Evolutionary conservation across 2,113 vertebrate species (phyloP).

Genomic region (Anguilla rostrata): DNA sequence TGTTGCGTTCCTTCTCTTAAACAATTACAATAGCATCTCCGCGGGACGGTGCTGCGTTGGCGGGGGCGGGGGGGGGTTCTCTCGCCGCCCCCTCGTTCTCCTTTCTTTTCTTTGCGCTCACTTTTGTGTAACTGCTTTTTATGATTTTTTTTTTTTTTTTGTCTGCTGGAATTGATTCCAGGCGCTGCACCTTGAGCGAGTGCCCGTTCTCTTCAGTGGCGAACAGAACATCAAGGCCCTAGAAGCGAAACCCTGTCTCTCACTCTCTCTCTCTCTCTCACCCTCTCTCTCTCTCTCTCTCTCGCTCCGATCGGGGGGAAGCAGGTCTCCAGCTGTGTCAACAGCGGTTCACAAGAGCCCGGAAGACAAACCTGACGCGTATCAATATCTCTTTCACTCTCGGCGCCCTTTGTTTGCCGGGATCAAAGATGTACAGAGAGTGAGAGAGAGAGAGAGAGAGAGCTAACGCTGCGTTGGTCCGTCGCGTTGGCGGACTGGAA

Average conservation of each 20-base stretch:
- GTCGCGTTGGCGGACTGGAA: too few species aligned
- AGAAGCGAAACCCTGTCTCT: constrained; percentile 53
- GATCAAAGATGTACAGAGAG: constrained; percentile 22
- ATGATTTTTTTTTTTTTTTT: constrained; percentile 48
- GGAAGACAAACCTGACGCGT: constrained; percentile 12
- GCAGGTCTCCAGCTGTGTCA: constrained; percentile 65
- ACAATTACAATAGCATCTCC: constrained; percentile 37
- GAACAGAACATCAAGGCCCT: constrained; percentile 63
- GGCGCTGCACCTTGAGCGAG: constrained; percentile 64
- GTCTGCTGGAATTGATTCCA: constrained; percentile 58
- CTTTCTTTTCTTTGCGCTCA: constrained; percentile 28
- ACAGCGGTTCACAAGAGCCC: constrained; percentile 46
- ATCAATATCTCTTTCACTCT: constrained; percentile 38
- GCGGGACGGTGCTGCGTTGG: constrained; percentile 32
- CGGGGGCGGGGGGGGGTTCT: too few species aligned
- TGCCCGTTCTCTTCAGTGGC: constrained; percentile 37
- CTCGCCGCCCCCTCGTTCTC: constrained; percentile 25
- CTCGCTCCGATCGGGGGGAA: constrained; percentile 50
- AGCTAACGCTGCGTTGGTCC: neutral
- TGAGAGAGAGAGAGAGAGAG: too few species aligned
- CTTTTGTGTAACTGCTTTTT: constrained; percentile 40
- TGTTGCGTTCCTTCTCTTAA: constrained; percentile 34
- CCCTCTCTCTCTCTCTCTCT: too few species aligned
- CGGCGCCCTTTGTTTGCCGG: constrained; percentile 20
- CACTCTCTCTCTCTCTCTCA: constrained; percentile 1